Percentiles rank a stretch among this genome's conserved stretches.
Evolutionary conservation across 2,888 invertebrate genomes (phyloP).

Genomic region (Volucella zonaria): DNA sequence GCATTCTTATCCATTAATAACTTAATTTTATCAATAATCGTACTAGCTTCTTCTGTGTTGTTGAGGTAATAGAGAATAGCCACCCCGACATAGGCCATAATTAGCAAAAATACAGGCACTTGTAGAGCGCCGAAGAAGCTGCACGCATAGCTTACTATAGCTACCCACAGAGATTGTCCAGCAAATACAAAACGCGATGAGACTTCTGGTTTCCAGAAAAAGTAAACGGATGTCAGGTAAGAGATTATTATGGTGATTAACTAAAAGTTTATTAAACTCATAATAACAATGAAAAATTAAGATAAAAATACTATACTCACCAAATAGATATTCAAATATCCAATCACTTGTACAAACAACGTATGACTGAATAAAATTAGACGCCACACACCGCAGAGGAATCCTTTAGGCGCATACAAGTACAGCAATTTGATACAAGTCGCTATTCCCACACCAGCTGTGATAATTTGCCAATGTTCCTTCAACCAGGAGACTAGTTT

Average conservation of each 20-base stretch:
- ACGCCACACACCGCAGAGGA: constrained; percentile 84
- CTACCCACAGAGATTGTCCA: constrained; percentile 89
- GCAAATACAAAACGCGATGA: constrained; percentile 86
- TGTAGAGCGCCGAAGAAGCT: constrained; percentile 90
- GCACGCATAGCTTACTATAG: constrained; percentile 89
- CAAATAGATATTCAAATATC: constrained; percentile 80
- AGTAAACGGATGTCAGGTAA: constrained; percentile 88
- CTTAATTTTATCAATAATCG: constrained; percentile 77
- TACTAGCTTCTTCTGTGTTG: constrained; percentile 77
- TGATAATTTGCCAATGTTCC: constrained; percentile 86
- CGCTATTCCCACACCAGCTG: constrained; percentile 81
- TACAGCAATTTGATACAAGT: constrained; percentile 79
- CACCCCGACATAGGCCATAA: constrained; percentile 84
- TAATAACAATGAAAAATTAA: too few relatives aligned
- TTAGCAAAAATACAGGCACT: constrained; percentile 88
- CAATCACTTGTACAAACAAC: constrained; percentile 79
- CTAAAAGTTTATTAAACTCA: constrained; percentile 83
- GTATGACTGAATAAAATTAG: constrained; percentile 80
- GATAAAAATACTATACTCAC: constrained; percentile 74
- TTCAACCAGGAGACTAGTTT: constrained; percentile 88
- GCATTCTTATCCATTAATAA: constrained; percentile 79
- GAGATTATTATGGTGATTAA: constrained; percentile 86
- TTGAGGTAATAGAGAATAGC: constrained; percentile 81
- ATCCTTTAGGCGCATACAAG: constrained; percentile 86
- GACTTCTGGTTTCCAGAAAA: constrained; percentile 90